phyloP scores from a whole-genome alignment of 2,113 vertebrate species.

The Platanista minor region DNA sequence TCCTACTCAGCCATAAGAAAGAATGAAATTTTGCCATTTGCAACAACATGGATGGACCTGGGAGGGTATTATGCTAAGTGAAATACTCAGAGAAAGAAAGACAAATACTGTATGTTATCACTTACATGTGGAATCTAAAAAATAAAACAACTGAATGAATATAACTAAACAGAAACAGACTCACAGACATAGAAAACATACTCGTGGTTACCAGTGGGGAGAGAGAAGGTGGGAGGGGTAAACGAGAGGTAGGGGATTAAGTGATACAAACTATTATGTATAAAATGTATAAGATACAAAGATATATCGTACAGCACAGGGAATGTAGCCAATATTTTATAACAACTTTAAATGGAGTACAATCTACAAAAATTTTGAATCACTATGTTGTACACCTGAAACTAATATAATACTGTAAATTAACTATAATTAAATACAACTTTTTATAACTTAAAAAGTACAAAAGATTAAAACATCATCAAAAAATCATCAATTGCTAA shows the following conservation, averaged over 20 bases:
- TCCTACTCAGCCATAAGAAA: background rate
- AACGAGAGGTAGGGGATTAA: too few relatives aligned
- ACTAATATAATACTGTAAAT: background rate
- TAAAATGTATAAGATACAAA: background rate
- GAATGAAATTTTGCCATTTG: background rate
- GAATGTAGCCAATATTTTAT: background rate
- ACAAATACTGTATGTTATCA: background rate
- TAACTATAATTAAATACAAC: background rate
- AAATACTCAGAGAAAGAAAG: background rate
- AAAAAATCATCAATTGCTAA: background rate
- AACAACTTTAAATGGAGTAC: background rate
- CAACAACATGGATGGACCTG: background rate
- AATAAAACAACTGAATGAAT: background rate
- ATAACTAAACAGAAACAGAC: background rate
- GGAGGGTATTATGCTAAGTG: background rate
- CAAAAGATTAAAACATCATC: background rate
- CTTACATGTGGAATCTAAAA: background rate
- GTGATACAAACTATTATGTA: background rate
- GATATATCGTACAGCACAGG: too few relatives aligned
- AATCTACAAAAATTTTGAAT: background rate
- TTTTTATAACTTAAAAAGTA: background rate
- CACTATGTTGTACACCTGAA: background rate
- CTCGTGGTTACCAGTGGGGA: background rate
- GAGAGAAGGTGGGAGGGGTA: background rate
- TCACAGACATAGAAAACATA: background rate